phyloP scores from a whole-genome alignment of 2,113 vertebrate species.

The Brienomyrus longianalis region DNA sequence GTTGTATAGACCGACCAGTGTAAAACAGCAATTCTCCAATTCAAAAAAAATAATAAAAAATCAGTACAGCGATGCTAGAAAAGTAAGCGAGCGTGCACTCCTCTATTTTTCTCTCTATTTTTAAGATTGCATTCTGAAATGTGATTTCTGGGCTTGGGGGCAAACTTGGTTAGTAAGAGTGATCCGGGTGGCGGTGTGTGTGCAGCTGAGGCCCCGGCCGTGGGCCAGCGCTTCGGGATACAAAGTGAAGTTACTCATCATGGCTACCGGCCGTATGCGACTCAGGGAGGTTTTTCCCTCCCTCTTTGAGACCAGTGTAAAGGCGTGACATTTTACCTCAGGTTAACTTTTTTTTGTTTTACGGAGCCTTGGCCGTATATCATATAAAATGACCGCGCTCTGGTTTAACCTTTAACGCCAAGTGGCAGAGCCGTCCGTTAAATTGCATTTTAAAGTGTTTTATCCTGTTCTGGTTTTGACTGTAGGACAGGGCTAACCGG shows the following conservation, averaged over 20 bases:
- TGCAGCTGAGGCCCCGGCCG: background rate
- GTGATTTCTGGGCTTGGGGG: background rate
- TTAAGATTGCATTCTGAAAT: background rate
- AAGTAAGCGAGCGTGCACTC: background rate
- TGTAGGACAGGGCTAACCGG: background rate
- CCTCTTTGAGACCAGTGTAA: background rate
- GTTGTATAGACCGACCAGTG: background rate
- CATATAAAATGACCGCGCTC: background rate
- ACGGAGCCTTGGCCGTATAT: background rate
- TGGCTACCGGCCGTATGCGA: background rate
- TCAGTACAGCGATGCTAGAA: background rate
- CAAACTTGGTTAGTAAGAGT: background rate
- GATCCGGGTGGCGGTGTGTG: background rate
- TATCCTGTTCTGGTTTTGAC: background rate
- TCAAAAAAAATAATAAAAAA: background rate
- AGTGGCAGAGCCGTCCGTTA: background rate
- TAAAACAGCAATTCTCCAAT: background rate
- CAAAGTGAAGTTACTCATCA: background rate
- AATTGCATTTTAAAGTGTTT: background rate
- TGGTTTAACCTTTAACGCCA: background rate
- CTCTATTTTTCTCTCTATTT: background rate
- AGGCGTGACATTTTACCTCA: background rate
- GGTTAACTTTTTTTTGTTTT: background rate
- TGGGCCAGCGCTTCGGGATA: background rate
- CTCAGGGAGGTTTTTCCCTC: background rate